These are phyloP conservation scores for Miichthys miiuy DNA, from an alignment of 2,797 vertebrate genomes.

Conservation along the genomic window DNA sequence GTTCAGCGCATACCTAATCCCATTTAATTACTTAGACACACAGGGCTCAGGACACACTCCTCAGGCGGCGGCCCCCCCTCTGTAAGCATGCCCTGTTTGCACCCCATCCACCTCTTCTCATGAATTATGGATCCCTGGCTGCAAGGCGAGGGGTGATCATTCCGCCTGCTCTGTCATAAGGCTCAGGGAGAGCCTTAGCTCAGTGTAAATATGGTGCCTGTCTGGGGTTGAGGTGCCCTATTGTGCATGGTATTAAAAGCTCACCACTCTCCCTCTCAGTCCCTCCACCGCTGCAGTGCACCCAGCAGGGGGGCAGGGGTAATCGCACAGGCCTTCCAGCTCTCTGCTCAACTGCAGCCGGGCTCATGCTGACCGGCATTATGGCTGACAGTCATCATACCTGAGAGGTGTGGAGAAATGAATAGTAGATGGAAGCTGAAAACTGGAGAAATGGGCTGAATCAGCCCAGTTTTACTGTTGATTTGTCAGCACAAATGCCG, in stretches of 20 bases:
- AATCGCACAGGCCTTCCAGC: constrained; percentile 79
- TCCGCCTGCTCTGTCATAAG: constrained; percentile 83
- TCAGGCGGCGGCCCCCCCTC: constrained; percentile 68
- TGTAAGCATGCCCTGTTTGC: constrained; percentile 82
- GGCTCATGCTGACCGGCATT: constrained; percentile 76
- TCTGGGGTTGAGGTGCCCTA: constrained; percentile 82
- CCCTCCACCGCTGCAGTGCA: constrained; percentile 65
- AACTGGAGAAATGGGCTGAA: constrained; percentile 72
- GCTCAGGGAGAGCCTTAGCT: constrained; percentile 79
- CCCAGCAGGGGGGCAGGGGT: constrained; percentile 73
- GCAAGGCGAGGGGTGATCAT: constrained; percentile 81
- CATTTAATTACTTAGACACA: constrained; percentile 86
- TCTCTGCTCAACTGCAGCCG: constrained; percentile 68
- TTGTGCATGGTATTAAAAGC: constrained; percentile 85
- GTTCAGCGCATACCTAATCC: constrained; percentile 86
- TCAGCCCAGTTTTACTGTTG: constrained; percentile 70
- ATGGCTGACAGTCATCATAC: constrained; percentile 79
- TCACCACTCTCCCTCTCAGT: constrained; percentile 80
- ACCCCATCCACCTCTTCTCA: constrained; percentile 82
- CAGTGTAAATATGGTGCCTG: constrained; percentile 83
- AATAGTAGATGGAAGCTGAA: constrained; percentile 76
- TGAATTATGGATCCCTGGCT: constrained; percentile 86
- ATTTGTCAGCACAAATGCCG: constrained; percentile 75
- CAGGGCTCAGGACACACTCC: constrained; percentile 83
- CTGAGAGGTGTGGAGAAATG: constrained; percentile 76